Evolutionary conservation across 1,140 invertebrate genomes (phyloP), one percentile per base, ranked within the genome.

Genomic region (Trinorchestia longiramus): DNA sequence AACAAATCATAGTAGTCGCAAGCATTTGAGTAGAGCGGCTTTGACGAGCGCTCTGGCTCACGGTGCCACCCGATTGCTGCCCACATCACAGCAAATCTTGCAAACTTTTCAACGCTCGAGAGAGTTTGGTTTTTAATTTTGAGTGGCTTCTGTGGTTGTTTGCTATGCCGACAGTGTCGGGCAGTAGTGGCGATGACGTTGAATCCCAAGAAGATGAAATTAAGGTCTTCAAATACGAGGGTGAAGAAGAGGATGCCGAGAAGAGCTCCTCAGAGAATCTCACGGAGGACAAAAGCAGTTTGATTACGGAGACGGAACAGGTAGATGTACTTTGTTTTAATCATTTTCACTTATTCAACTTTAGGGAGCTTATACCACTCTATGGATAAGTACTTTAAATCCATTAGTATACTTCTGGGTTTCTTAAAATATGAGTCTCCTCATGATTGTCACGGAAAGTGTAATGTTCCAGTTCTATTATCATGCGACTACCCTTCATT

Each of bases 271-370:
- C 96, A 47, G 96, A 96, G 95, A 96, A 96, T 96, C 94, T 96
- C 95, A 96, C 96, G 53, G 96, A 96, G 96, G 96, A 96, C 96
- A 96, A 96, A 95, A 96, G 96, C 96, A 96, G 96, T 96, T 96
- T 97, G 95, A 97, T 97, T 96, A 97, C 96, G 92, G 96, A 97
- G 96, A 97, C 96, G 87, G 96, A 97, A 97, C 96, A 97, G 96
- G 96, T 97, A 97, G 43, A 87, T 43, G 15, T 77, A 28, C 62
- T 77, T 28, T 77, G 6, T 77, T 77, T 15, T 77, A 15, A 77
- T 77, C 8, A 77, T 77, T 36, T 94, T 47, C 17, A 15, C 88
- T 4, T 91, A 91, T 91, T 53, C 88, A 3, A 36, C 62, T 77
- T 53, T 53, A 19, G 6, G 47, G 36, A 77, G 62, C 36, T 77